phyloP scores from a whole-genome alignment of 2,888 invertebrate species.

The Taphrorychus bicolor region DNA sequence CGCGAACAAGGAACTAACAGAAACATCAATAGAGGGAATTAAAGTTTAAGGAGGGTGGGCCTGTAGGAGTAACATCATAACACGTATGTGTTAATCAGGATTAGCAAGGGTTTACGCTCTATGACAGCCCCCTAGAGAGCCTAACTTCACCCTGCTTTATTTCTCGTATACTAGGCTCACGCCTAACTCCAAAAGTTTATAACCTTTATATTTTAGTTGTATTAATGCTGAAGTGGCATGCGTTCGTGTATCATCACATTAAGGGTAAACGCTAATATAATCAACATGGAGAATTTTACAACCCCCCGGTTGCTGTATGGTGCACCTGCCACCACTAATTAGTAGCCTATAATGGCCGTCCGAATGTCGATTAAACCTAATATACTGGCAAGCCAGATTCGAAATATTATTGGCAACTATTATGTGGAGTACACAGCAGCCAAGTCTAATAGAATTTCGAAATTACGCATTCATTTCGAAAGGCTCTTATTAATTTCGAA shows the following conservation, averaged over 20 bases:
- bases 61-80: conserved; percentile 38
- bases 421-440: conserved; percentile 10
- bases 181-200: background rate
- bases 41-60: conserved; percentile 30
- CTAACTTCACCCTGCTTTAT: conserved; percentile 40
- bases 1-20: conserved; percentile 12
- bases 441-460: conserved; percentile 26
- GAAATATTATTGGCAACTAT: conserved; percentile 30
- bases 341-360: conserved; percentile 60
- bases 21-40: conserved; percentile 36
- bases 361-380: conserved; percentile 60
- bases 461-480: background rate
- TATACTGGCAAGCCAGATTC: conserved; percentile 49
- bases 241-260: background rate
- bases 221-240: background rate
- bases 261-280: conserved; percentile 41
- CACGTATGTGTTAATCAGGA: conserved; percentile 59
- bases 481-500: background rate
- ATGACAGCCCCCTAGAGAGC: conserved; percentile 56
- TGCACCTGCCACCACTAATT: conserved; percentile 62
- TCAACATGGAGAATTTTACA: conserved; percentile 52
- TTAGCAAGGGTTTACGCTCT: conserved; percentile 49
- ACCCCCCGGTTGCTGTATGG: conserved; percentile 54
- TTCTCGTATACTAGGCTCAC: too few relatives aligned
- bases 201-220: background rate